phyloP scores from a whole-genome alignment of 2,888 invertebrate genomes.

The Papilio demoleus region DNA sequence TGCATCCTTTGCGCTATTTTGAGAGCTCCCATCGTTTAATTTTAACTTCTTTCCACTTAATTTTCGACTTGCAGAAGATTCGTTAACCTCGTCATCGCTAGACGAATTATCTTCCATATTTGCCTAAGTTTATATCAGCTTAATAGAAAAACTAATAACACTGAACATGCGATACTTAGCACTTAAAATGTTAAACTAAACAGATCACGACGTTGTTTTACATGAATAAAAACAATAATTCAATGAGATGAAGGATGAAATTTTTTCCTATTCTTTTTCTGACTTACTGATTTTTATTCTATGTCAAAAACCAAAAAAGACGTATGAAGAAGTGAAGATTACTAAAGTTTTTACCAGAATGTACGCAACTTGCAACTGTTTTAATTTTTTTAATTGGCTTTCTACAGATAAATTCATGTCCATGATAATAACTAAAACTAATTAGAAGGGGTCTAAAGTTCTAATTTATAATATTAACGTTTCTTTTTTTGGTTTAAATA shows the following conservation, averaged over 20 bases:
- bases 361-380: background rate
- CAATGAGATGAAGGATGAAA: slow-evolving; percentile 15
- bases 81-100: slow-evolving; percentile 72
- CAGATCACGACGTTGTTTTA: slow-evolving; percentile 30
- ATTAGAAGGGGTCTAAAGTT: background rate
- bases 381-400: background rate
- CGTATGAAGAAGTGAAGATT: background rate
- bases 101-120: slow-evolving; percentile 75
- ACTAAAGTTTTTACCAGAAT: background rate
- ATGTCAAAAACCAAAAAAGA: slow-evolving; percentile 17
- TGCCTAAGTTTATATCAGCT: slow-evolving; percentile 45
- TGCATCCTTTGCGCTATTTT: slow-evolving; percentile 69
- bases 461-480: no score
- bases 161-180: slow-evolving; percentile 20
- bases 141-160: slow-evolving; percentile 32
- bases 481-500: no score
- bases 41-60: slow-evolving; percentile 73
- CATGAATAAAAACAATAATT: slow-evolving; percentile 27
- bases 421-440: background rate
- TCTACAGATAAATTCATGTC: background rate
- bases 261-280: slow-evolving; percentile 34
- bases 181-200: slow-evolving; percentile 29
- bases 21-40: slow-evolving; percentile 77
- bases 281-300: slow-evolving; percentile 39
- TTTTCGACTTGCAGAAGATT: slow-evolving; percentile 63